Conservation (phyloP, 2,888 invertebrate genomes). For the Athalia rosae region DNA sequence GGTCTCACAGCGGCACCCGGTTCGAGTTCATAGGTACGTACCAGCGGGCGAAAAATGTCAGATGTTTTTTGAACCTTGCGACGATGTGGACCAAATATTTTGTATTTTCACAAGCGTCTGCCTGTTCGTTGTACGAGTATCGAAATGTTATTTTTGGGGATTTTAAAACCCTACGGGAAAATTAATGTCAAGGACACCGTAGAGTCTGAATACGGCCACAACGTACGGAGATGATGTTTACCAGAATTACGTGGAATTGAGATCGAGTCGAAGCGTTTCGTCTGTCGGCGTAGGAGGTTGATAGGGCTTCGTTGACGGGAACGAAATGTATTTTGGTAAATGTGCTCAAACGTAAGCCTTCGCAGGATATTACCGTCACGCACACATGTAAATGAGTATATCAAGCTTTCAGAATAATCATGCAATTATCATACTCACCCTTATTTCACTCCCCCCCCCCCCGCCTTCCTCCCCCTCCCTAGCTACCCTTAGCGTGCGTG, state of each 20-base stretch:
- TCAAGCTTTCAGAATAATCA: conserved; percentile 16
- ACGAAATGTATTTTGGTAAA: conserved; percentile 21
- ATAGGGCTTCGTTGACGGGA: conserved; percentile 15
- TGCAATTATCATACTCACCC: conserved; percentile 20
- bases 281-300: conserved; percentile 23
- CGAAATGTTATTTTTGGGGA: background rate
- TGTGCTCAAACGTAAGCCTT: conserved; percentile 14
- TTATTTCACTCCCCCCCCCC: background rate
- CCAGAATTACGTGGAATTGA: conserved; percentile 26
- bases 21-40: conserved; percentile 27
- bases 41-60: conserved; percentile 32
- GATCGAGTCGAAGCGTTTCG: conserved; percentile 33
- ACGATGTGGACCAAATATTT: background rate
- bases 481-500: background rate
- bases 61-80: conserved; percentile 15
- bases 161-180: background rate
- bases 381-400: background rate
- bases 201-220: background rate
- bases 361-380: background rate
- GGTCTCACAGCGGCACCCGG: conserved; percentile 7
- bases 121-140: conserved; percentile 2
- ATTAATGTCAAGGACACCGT: background rate
- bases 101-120: conserved; percentile 11
- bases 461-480: background rate
- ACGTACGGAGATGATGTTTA: conserved; percentile 26